Conservation (phyloP, 2,888 invertebrate species). For the Pilophorus perplexus region DNA sequence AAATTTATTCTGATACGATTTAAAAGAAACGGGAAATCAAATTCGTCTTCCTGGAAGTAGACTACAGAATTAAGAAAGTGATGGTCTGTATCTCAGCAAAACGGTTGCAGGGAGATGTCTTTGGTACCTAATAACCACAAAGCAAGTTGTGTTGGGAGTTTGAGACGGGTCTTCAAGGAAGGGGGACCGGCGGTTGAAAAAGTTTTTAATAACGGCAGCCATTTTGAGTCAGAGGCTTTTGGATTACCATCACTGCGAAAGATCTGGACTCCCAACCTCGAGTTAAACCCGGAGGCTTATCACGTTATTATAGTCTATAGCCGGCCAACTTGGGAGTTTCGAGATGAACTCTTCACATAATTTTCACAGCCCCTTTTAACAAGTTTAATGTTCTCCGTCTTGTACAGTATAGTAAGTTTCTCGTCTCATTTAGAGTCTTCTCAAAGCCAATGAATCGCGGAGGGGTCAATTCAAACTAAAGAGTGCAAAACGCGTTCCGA, state of each 20-base stretch:
- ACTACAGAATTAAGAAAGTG: too few species aligned
- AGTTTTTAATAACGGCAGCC: constrained; percentile 36
- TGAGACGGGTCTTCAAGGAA: neutral
- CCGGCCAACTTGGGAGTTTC: constrained; percentile 25
- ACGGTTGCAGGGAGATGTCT: constrained; percentile 8
- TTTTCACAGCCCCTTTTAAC: constrained; percentile 30
- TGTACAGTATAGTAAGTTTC: constrained; percentile 18
- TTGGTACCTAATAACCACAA: constrained; percentile 11
- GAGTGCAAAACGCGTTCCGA: too few species aligned
- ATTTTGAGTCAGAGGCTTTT: constrained; percentile 11
- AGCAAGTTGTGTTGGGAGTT: neutral
- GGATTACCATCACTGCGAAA: constrained; percentile 21
- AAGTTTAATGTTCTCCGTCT: constrained; percentile 31
- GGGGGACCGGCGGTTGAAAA: constrained; percentile 5
- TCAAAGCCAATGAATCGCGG: neutral
- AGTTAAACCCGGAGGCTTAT: constrained; percentile 30
- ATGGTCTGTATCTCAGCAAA: neutral
- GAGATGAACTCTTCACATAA: constrained; percentile 31
- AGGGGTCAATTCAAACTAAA: too few species aligned
- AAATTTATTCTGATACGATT: too few species aligned
- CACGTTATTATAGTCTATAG: constrained; percentile 34
- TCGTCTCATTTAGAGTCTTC: neutral
- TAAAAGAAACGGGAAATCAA: too few species aligned
- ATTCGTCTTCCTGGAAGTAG: too few species aligned
- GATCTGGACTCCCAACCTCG: constrained; percentile 21